These are phyloP conservation scores for Pheosia tremula DNA, from an alignment of 2,888 invertebrate genomes.

Conservation along the genomic window DNA sequence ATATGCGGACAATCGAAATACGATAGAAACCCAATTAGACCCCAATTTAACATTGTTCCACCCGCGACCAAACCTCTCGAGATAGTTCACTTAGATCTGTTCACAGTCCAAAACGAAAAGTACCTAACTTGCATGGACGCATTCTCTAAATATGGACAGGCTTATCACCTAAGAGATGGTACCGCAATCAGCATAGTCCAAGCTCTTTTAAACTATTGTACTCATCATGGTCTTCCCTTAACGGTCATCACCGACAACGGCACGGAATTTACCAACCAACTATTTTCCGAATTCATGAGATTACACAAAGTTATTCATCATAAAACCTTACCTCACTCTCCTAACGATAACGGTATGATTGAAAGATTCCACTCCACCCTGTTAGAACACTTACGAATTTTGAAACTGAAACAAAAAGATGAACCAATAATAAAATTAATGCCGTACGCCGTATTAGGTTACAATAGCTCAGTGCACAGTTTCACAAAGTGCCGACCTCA, in stretches of 20 bases:
- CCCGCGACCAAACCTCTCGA: no score
- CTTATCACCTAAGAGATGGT: constrained; percentile 13
- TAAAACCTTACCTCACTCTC: constrained; percentile 13
- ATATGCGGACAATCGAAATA: no score
- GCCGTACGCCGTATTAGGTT: constrained; percentile 28
- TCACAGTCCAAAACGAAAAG: constrained; percentile 22
- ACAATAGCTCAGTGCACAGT: constrained; percentile 34
- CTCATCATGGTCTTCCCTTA: constrained; percentile 18
- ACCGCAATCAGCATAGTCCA: constrained; percentile 13
- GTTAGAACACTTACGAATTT: constrained; percentile 4
- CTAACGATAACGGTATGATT: constrained; percentile 24
- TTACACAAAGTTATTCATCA: background rate
- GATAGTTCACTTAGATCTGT: no score
- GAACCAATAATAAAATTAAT: constrained; percentile 17
- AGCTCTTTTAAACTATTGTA: constrained; percentile 18
- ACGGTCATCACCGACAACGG: constrained; percentile 29
- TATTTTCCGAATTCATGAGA: constrained; percentile 11
- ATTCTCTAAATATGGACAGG: constrained; percentile 25
- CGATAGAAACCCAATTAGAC: no score
- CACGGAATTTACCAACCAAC: constrained; percentile 12
- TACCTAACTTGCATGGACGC: constrained; percentile 12
- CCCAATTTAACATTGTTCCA: no score
- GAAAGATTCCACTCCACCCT: background rate
- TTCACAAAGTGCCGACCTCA: constrained; percentile 33
- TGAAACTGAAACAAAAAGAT: constrained; percentile 12